Evolutionary conservation across 1,140 invertebrate species (phyloP), one percentile per base, ranked within the genome.

Genomic region (Heliconius hermathena): DNA sequence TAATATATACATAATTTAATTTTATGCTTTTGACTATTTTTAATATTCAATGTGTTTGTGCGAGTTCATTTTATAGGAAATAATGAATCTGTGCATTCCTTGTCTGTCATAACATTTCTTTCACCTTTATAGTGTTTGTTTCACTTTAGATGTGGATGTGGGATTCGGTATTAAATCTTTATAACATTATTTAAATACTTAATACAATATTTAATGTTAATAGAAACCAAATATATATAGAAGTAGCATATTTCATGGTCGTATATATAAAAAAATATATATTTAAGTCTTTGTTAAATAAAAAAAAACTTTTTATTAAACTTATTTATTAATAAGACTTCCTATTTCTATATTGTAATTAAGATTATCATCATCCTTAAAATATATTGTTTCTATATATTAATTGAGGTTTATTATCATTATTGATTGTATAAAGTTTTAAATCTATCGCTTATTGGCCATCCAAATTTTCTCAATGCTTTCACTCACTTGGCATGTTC

Each of bases 391-490:
- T 60, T 60, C n/a, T 20, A 60, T 22, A 60, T 60, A 66, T 5
- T 66, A 13, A 29, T 66, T 11, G 26, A 11, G 11, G 3, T 66
- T 13, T 66, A 29, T 66, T 66, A 29, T 22, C 26, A 29, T 66
- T 26, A 66, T 29, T 29, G 16, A 66, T 66, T 66, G 60, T 66
- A 66, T 29, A 66, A 66, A 66, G 13, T 66, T 13, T 36, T 36
- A 8, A 36, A 36, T 74, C 79, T 86, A 76, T 87, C 76, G 89
- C 89, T 92, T 90, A 83, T 84, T 87, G 84, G 87, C 87, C 83
- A 86, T 83, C 82, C 13, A 86, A 89, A 85, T 80, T 87, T 80
- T 52, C 26, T 82, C 52, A 54, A 52, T 18, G 76, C 74, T 76
- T 71, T 66, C 60, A 66, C 60, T 66, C 60, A 66, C 60, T 66